Base-by-base conservation (phyloP, 2,888 invertebrate species). In the Mesorhabditis belari region DNA sequence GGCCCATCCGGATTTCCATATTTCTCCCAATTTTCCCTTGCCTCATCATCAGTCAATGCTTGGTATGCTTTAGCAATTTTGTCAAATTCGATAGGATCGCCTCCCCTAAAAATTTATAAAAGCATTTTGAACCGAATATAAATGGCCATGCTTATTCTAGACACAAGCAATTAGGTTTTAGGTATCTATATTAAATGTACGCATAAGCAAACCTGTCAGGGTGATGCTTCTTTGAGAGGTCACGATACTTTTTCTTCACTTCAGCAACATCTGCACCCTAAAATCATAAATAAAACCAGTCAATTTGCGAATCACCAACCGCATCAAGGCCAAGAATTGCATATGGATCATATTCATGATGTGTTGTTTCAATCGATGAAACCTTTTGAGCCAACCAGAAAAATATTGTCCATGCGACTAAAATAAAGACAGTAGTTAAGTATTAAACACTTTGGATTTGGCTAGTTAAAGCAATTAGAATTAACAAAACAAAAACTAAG, bases 1-100 rank as follows among this genome's bases (percentile, higher is more conserved):
- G 98, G 98, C 3, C 98, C 98, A 86, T 99, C 98, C 1, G 98
- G 98, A 85, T 99, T 98, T 24, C 98, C 98, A 86, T 95, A 94
- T 82, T 91, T 91, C 81, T 96, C 94, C 92, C 94, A 99, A 84
- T 99, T 99, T 81, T 89, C 89, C 68, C 91, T 87, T 2, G 96
- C 90, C 82, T 95, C 93, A 71, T 96, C 95, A 85, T 99, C 94
- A 61, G 98, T 99, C 64, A 98, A 85, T 21, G 79, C 79, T 60
- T 84, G 83, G 77, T 86, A 83, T 53, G 93, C 90, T 86, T 98
- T 99, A 5, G 94, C 91, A 54, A 99, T 86, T 84, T 88, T 91
- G 91, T 98, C 95, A 81, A 99, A 98, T 65, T 90, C 90, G 82
- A 92, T 91, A 80, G 93, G 91, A 86, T 95, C 90, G 80, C 95